These are phyloP conservation scores for Macaca mulatta DNA, from an alignment of 2,113 vertebrate species.

Conservation along the genomic window DNA sequence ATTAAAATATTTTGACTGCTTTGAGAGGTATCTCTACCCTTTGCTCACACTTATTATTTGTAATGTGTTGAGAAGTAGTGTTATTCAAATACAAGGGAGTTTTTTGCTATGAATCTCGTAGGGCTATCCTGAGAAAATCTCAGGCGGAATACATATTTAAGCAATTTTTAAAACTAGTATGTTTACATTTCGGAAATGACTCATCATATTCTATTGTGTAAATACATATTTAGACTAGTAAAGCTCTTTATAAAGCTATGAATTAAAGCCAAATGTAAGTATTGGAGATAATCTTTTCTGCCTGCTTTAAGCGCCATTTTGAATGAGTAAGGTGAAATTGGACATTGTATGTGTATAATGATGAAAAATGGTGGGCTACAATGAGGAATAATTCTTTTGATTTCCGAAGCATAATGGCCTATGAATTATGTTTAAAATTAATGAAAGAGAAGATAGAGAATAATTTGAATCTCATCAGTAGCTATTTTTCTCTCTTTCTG, in stretches of 20 bases:
- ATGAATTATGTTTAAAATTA: slow-evolving; percentile 88
- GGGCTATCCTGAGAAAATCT: slow-evolving; percentile 40
- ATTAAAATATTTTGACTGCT: slow-evolving; percentile 49
- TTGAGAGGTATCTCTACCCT: not conserved
- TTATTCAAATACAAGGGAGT: slow-evolving; percentile 46
- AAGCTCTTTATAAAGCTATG: slow-evolving; percentile 74
- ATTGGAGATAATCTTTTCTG: slow-evolving; percentile 78
- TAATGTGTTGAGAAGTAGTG: not conserved
- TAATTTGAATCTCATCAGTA: slow-evolving; percentile 86
- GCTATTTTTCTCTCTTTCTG: slow-evolving; percentile 84
- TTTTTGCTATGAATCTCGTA: slow-evolving; percentile 20
- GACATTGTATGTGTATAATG: slow-evolving; percentile 82
- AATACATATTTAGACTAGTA: slow-evolving; percentile 79
- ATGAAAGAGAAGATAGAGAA: slow-evolving; percentile 84
- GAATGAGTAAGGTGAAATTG: slow-evolving; percentile 81
- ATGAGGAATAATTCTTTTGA: slow-evolving; percentile 86
- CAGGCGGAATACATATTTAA: slow-evolving; percentile 75
- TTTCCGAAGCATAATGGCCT: slow-evolving; percentile 84
- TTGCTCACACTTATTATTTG: not conserved
- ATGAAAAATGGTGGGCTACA: slow-evolving; percentile 85
- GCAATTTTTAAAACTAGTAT: slow-evolving; percentile 79
- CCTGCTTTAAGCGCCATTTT: slow-evolving; percentile 74
- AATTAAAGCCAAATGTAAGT: slow-evolving; percentile 82
- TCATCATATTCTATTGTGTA: slow-evolving; percentile 82
- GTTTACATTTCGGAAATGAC: slow-evolving; percentile 79